Conservation (phyloP, 2,888 invertebrate species). For the Xestoiulus laeticollis region DNA sequence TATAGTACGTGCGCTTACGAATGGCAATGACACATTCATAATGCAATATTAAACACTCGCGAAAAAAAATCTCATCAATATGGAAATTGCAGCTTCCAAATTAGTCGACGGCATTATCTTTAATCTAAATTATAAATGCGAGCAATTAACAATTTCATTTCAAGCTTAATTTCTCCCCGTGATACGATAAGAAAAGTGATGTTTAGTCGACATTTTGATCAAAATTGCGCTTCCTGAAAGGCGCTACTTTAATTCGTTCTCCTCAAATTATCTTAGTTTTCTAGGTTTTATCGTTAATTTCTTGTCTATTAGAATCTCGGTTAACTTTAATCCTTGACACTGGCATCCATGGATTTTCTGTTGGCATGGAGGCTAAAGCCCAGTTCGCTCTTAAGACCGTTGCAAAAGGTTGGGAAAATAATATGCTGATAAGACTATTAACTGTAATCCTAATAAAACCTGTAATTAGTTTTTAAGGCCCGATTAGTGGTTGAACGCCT, state of each 20-base stretch:
- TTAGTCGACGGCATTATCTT: not conserved
- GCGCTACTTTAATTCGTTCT: not conserved
- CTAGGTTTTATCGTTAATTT: not conserved
- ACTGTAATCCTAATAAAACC: constrained; percentile 25
- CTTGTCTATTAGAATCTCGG: not conserved
- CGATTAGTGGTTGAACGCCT: constrained; percentile 29
- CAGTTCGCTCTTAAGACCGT: not conserved
- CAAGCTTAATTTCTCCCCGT: not conserved
- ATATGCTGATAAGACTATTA: not conserved
- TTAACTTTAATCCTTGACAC: not conserved
- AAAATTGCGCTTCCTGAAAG: constrained; percentile 7
- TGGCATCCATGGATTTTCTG: not conserved
- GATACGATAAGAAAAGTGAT: not conserved
- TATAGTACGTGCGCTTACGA: too few relatives aligned
- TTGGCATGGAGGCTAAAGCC: not conserved
- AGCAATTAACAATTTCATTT: constrained; percentile 23
- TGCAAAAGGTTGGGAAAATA: not conserved
- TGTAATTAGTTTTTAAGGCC: not conserved
- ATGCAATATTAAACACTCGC: too few relatives aligned
- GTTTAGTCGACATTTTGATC: not conserved
- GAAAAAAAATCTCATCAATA: not conserved
- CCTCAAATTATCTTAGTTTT: not conserved
- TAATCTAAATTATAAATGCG: not conserved
- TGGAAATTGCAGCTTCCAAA: not conserved
- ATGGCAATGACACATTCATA: too few relatives aligned